phyloP scores from a whole-genome alignment of 2,888 invertebrate genomes.

The Eumerus sabulonum region DNA sequence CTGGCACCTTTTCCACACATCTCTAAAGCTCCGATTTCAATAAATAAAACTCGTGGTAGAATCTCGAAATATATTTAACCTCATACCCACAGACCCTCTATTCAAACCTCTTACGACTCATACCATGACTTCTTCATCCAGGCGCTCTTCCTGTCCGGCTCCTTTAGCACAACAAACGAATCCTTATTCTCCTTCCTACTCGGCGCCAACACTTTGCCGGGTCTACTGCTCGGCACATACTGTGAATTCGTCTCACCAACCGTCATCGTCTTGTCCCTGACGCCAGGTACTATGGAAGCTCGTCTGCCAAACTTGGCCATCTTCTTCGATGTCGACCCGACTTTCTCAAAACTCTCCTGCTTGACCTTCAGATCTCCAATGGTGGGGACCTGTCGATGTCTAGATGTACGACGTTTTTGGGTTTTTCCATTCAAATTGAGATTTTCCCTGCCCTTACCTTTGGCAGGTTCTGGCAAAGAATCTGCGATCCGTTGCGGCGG shows the following conservation, averaged over 20 bases:
- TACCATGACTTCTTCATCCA: conserved; percentile 79
- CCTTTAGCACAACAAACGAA: conserved; percentile 77
- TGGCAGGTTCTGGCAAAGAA: conserved; percentile 31
- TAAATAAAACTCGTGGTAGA: too few relatives aligned
- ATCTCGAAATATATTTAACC: background rate
- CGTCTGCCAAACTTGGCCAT: conserved; percentile 76
- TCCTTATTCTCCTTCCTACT: conserved; percentile 70
- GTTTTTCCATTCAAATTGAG: conserved; percentile 51
- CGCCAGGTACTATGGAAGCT: conserved; percentile 74
- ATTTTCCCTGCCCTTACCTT: conserved; percentile 54
- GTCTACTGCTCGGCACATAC: conserved; percentile 71
- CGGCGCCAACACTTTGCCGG: conserved; percentile 26
- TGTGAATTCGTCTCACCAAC: conserved; percentile 76
- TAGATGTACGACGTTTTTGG: conserved; percentile 71
- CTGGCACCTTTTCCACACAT: background rate
- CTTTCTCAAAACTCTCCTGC: conserved; percentile 73
- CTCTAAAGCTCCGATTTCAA: background rate
- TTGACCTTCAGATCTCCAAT: conserved; percentile 67
- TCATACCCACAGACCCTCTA: too few relatives aligned
- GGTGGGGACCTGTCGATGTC: conserved; percentile 70
- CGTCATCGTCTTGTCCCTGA: conserved; percentile 73
- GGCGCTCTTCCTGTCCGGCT: conserved; percentile 76
- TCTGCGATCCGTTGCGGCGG: conserved; percentile 70
- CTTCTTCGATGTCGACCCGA: conserved; percentile 71
- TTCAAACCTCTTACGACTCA: conserved; percentile 71